Evolutionary conservation across 2,113 vertebrate genomes (phyloP).

Genomic region (Oophaga pumilio): DNA sequence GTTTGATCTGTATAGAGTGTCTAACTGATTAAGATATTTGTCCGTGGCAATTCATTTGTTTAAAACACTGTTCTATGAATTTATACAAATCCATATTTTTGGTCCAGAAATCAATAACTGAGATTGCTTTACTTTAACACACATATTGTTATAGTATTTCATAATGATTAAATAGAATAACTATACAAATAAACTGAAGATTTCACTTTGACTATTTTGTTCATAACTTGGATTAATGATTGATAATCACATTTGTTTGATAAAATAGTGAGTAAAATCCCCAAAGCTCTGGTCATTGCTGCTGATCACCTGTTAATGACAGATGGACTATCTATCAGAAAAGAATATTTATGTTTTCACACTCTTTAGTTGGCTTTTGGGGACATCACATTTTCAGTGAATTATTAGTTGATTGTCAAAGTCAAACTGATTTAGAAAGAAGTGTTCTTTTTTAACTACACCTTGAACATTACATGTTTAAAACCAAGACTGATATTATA

Average conservation of each 20-base stretch:
- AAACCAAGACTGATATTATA: neutral
- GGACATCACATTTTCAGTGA: slow-evolving; percentile 30
- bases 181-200: neutral
- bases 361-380: slow-evolving; percentile 34
- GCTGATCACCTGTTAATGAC: slow-evolving; percentile 30
- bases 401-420: neutral
- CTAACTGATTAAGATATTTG: too few species aligned
- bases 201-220: neutral
- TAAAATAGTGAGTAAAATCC: slow-evolving; percentile 14
- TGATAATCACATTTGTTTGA: slow-evolving; percentile 13
- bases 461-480: neutral
- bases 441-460: neutral
- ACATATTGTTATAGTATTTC: neutral
- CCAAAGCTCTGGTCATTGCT: slow-evolving; percentile 16
- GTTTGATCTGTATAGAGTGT: too few species aligned
- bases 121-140: neutral
- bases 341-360: slow-evolving; percentile 25
- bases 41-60: too few species aligned
- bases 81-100: neutral
- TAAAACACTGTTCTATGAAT: too few species aligned
- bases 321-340: slow-evolving; percentile 17
- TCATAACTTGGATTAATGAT: neutral
- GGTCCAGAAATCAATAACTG: neutral
- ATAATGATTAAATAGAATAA: neutral
- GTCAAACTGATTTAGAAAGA: neutral